These are phyloP conservation scores for Siphamia tubifer DNA, from an alignment of 2,113 vertebrate species.

Conservation along the genomic window DNA sequence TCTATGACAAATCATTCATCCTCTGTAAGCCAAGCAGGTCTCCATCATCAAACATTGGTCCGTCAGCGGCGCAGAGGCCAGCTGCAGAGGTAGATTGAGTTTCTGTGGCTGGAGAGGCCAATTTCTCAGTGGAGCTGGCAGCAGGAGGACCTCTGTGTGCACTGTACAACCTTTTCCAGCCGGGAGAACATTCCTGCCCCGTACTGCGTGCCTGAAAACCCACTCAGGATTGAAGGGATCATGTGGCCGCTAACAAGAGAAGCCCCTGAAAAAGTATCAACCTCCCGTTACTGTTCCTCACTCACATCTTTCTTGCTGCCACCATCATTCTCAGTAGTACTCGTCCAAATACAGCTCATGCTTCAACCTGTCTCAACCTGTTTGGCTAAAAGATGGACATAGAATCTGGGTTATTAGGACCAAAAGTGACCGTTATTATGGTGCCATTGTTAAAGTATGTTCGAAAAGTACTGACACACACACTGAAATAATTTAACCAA, in stretches of 20 bases:
- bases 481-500: too few relatives aligned
- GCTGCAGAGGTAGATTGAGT: constrained; percentile 49
- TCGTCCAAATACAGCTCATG: constrained; percentile 11
- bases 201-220: constrained; percentile 36
- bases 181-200: constrained; percentile 59
- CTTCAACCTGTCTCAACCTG: constrained; percentile 20
- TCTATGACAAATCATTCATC: constrained; percentile 32
- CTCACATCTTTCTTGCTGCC: constrained; percentile 12
- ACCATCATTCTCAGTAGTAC: neutral
- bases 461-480: too few relatives aligned
- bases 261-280: constrained; percentile 30
- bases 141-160: constrained; percentile 34
- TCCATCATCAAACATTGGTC: neutral
- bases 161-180: constrained; percentile 66
- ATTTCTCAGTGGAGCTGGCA: constrained; percentile 42
- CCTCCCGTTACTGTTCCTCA: constrained; percentile 10
- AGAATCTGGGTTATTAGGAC: too few relatives aligned
- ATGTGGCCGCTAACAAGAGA: constrained; percentile 64
- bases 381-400: too few relatives aligned
- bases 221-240: constrained; percentile 56
- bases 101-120: constrained; percentile 24
- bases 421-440: too few relatives aligned
- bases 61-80: constrained; percentile 21
- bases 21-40: neutral
- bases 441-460: too few relatives aligned